Evolutionary conservation across 2,888 invertebrate genomes (phyloP).

Genomic region (Hymenopus coronatus): DNA sequence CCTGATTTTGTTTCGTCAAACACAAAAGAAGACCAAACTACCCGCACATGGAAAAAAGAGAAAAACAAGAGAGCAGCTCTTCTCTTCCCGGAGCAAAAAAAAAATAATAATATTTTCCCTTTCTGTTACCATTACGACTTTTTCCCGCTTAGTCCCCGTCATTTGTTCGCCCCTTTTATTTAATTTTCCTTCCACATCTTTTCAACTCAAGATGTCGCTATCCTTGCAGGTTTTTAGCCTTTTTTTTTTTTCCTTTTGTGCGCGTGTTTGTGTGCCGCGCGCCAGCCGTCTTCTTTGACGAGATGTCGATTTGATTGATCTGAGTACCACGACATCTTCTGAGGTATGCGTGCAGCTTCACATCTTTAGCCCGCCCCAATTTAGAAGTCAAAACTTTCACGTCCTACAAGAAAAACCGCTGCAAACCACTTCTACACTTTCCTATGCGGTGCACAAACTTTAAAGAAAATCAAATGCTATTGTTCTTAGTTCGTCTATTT

Average conservation of each 20-base stretch:
- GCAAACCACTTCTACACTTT: background rate
- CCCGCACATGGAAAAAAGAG: background rate
- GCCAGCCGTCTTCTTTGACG: background rate
- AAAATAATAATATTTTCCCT: background rate
- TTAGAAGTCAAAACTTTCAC: background rate
- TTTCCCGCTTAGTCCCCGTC: background rate
- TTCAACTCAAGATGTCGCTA: background rate
- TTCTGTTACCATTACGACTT: background rate
- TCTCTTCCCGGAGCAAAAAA: background rate
- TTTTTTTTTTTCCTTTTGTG: too few species aligned
- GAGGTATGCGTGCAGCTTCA: background rate
- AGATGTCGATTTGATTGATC: slow-evolving; percentile 3
- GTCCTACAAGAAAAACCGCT: background rate
- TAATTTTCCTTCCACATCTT: slow-evolving; percentile 1
- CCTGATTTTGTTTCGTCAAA: background rate
- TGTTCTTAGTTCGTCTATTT: too few species aligned
- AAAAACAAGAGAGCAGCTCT: background rate
- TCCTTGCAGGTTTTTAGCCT: background rate
- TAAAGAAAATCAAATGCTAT: too few species aligned
- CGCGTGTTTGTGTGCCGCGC: too few species aligned
- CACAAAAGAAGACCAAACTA: background rate
- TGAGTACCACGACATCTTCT: background rate
- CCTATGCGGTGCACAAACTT: too few species aligned
- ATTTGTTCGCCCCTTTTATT: slow-evolving; percentile 1
- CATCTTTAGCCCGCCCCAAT: background rate